phyloP scores from a whole-genome alignment of 2,113 vertebrate species.

The Budorcas taxicolor region DNA sequence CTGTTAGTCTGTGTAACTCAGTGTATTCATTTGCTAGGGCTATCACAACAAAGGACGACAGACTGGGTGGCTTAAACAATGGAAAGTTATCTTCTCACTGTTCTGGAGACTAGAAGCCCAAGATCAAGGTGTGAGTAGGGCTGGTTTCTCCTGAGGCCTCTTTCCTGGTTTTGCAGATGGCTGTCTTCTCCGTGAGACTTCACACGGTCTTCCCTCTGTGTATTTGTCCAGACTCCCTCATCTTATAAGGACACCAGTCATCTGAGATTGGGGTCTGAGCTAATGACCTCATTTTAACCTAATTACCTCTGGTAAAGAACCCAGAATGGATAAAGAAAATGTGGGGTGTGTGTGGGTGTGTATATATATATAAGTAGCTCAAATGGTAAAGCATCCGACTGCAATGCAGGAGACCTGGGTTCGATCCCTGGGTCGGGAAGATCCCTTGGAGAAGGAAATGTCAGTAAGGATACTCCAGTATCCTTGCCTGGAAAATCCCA shows the following conservation, averaged over 20 bases:
- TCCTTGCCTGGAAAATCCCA: background rate
- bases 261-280: background rate
- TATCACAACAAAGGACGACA: background rate
- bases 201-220: background rate
- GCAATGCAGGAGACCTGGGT: background rate
- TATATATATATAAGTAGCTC: background rate
- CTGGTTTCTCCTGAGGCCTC: background rate
- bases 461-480: background rate
- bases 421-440: fast-evolving
- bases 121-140: background rate
- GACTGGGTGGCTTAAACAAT: fast-evolving
- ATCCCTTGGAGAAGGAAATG: background rate
- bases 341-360: fast-evolving
- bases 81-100: background rate
- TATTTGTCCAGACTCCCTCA: background rate
- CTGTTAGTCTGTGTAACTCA: background rate
- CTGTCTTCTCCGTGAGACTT: background rate
- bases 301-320: background rate
- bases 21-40: fast-evolving
- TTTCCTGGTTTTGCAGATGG: background rate
- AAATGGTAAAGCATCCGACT: background rate
- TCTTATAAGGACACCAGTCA: background rate
- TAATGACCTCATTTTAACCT: background rate
- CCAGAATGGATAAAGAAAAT: background rate
- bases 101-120: background rate